Percentiles rank a stretch among this genome's conserved stretches.
These are phyloP conservation scores for Phodopus roborovskii DNA, from an alignment of 2,113 vertebrate species.

Conservation along the genomic window DNA sequence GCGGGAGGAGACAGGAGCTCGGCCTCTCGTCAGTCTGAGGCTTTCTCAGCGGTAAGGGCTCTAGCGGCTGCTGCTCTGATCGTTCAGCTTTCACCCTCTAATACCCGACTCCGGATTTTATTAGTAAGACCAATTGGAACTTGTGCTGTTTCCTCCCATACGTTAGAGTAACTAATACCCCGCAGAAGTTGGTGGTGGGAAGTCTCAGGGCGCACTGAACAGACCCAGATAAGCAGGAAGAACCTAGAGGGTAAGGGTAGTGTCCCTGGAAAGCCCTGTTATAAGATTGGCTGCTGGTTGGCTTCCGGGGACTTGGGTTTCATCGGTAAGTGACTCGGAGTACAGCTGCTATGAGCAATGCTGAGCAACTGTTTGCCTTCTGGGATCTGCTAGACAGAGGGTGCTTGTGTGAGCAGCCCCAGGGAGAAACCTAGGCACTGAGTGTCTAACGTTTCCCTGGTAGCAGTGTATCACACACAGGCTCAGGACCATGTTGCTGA, in stretches of 20 bases:
- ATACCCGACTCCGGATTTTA: no score
- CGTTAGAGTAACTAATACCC: background rate
- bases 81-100: no score
- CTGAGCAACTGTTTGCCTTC: background rate
- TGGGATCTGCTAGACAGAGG: background rate
- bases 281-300: background rate
- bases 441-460: background rate
- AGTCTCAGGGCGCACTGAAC: background rate
- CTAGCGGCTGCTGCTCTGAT: no score
- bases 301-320: background rate
- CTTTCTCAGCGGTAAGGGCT: no score
- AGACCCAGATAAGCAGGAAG: background rate
- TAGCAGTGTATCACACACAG: background rate
- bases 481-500: background rate
- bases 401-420: background rate
- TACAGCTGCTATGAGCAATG: background rate
- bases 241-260: background rate
- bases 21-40: no score
- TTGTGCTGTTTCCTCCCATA: background rate
- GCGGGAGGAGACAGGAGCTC: no score
- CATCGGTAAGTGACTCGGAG: background rate
- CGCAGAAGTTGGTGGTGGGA: no score
- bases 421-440: background rate
- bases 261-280: background rate
- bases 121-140: no score